These are phyloP conservation scores for Cylas formicarius DNA, from an alignment of 1,140 invertebrate species.

Conservation along the genomic window DNA sequence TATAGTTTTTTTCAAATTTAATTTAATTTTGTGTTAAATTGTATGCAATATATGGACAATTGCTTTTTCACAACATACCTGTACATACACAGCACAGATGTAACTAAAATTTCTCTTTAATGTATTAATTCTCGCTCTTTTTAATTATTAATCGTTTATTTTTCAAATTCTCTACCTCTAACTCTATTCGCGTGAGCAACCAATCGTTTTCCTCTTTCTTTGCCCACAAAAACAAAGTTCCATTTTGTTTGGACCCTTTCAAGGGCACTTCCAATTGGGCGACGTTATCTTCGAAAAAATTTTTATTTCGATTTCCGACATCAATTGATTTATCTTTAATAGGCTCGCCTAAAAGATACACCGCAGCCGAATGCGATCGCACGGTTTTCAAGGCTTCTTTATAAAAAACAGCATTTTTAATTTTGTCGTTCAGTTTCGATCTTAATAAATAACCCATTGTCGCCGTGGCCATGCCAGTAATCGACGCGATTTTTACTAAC, in stretches of 20 bases:
- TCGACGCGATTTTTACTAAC: slow-evolving; percentile 45
- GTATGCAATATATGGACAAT: background rate
- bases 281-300: slow-evolving; percentile 45
- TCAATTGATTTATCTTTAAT: slow-evolving; percentile 54
- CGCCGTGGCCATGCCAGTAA: slow-evolving; percentile 45
- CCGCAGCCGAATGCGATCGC: slow-evolving; percentile 47
- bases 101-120: background rate
- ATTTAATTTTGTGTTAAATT: background rate
- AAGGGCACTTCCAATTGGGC: slow-evolving; percentile 56
- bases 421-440: slow-evolving; percentile 43
- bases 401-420: slow-evolving; percentile 47
- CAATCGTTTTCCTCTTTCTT: slow-evolving; percentile 42
- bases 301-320: slow-evolving; percentile 47
- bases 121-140: slow-evolving; percentile 13
- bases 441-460: slow-evolving; percentile 43
- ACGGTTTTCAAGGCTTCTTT: slow-evolving; percentile 50
- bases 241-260: slow-evolving; percentile 52
- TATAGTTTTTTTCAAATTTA: background rate
- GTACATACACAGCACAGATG: too few species aligned
- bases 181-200: slow-evolving; percentile 47
- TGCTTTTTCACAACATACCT: background rate
- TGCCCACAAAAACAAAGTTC: slow-evolving; percentile 47
- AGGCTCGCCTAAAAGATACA: slow-evolving; percentile 55
- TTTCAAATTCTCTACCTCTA: slow-evolving; percentile 47
- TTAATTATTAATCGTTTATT: slow-evolving; percentile 45